phyloP scores from a whole-genome alignment of 2,113 vertebrate species.

The Oxyruncus cristatus region DNA sequence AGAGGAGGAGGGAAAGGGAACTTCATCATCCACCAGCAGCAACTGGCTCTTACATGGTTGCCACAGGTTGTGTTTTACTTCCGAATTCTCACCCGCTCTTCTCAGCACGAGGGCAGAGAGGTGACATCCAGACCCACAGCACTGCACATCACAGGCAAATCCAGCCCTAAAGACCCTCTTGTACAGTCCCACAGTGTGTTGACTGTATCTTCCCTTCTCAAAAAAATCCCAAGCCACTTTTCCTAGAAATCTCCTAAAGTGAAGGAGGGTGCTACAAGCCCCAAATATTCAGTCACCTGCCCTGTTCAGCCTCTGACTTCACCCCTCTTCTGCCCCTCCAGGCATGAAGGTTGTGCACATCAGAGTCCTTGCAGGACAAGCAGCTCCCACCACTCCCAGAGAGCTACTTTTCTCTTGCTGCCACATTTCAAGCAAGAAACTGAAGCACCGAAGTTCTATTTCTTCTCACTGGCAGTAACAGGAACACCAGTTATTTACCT shows the following conservation, averaged over 20 bases:
- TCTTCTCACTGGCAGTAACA: not conserved
- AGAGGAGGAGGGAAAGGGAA: not conserved
- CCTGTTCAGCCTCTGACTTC: not conserved
- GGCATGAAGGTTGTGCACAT: not conserved
- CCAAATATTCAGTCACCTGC: not conserved
- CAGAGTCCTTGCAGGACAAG: not conserved
- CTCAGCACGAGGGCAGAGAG: not conserved
- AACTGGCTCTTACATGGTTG: accelerated
- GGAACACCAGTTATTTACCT: not conserved
- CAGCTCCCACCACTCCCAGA: not conserved
- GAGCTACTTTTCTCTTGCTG: not conserved
- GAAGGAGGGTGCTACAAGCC: not conserved
- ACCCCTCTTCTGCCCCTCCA: not conserved
- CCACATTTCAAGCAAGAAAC: not conserved
- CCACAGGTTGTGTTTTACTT: not conserved
- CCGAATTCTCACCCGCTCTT: not conserved
- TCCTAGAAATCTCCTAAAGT: not conserved
- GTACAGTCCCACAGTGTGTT: not conserved
- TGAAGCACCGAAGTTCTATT: not conserved
- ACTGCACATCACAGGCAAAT: not conserved
- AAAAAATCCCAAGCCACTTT: not conserved
- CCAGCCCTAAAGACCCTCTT: not conserved
- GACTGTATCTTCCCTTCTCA: not conserved
- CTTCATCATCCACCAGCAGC: not conserved
- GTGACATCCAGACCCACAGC: not conserved